Base-by-base conservation (phyloP, 2,888 invertebrate species). In the Dynastes grantii region DNA sequence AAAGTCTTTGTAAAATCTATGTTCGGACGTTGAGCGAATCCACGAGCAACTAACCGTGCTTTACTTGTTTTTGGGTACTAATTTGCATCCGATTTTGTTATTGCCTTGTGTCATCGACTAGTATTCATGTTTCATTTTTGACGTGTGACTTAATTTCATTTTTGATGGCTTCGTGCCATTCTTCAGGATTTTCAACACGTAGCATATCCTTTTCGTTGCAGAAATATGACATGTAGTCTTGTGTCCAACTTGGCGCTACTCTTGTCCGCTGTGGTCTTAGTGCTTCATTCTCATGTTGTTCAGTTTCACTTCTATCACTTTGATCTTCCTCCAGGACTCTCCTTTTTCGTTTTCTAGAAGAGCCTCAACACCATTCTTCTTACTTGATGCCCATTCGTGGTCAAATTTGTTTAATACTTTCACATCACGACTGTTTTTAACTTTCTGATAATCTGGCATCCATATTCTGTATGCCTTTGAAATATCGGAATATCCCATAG, bases 81-180 rank as follows among this genome's bases (percentile, higher is more conserved):
- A 5, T 37, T 37, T 37, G 37, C 5, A 37, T 37, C 37, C 37
- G 5, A 37, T 37, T 37, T 37, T 37, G 5, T 37, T 37, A 4
- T 37, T 37, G 37, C 4, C 37, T 37, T 37, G 16, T 37, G 37
- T 37, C 37, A 37, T 37, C 2, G 37, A 37, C 37, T 5, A 37
- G 37, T 37, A 37, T 37, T 5, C 37, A 37, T 5, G 37, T 37
- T 37, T 37, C 37, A 37, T n/a, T 58, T 22, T 58, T 22, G n/a
- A 6, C n/a, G n/a, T 58, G 6, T 58, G n/a, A 58, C n/a, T 58
- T 9, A 58, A 58, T 9, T 58, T 58, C 58, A n/a, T 58, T 58
- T 16, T 16, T 16, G 16, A 16, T 16, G 16, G 16, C 16, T 22
- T 58, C 58, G 22, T n/a, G 5, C 58, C n/a, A 58, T 58, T 58